These are phyloP conservation scores for Osmerus mordax DNA, from an alignment of 2,113 vertebrate genomes.

Conservation along the genomic window DNA sequence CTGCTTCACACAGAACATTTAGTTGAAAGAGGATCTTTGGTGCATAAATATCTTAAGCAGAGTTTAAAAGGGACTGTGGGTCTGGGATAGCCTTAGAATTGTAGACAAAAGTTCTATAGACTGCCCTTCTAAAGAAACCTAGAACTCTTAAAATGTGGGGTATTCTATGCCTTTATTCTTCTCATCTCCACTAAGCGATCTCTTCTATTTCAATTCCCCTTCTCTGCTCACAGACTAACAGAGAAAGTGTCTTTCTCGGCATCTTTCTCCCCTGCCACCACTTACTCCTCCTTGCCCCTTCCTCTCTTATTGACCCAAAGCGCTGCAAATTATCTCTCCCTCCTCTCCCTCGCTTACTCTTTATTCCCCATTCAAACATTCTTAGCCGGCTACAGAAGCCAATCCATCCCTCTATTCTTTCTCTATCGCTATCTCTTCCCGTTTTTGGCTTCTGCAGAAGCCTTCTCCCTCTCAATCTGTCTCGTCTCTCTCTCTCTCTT, in stretches of 20 bases:
- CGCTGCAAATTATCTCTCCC: not conserved
- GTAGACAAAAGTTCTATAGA: not conserved
- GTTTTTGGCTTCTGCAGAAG: slow-evolving; percentile 11
- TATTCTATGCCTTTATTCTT: not conserved
- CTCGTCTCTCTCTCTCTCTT: slow-evolving; percentile 6
- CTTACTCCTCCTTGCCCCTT: not conserved
- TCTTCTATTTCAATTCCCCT: slow-evolving; percentile 1
- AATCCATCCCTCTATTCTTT: slow-evolving; percentile 3
- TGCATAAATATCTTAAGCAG: slow-evolving; percentile 1
- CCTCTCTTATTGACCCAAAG: not conserved
- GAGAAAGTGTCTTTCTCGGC: not conserved
- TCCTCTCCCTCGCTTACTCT: not conserved
- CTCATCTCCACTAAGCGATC: not conserved
- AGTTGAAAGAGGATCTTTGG: not conserved
- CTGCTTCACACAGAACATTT: not conserved
- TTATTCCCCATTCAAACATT: not conserved
- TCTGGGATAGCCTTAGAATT: not conserved
- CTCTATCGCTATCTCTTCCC: slow-evolving; percentile 12
- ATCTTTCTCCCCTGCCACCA: not conserved
- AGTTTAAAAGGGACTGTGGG: not conserved
- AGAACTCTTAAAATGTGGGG: not conserved
- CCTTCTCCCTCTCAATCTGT: not conserved
- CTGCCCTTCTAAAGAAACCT: not conserved
- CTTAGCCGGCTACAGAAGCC: not conserved
- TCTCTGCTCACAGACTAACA: slow-evolving; percentile 11